A percentile compares a stretch with the other conserved stretches of the same genome.
Evolutionary conservation across 2,797 vertebrate genomes (phyloP).

Genomic region (Darevskia nairensis): DNA sequence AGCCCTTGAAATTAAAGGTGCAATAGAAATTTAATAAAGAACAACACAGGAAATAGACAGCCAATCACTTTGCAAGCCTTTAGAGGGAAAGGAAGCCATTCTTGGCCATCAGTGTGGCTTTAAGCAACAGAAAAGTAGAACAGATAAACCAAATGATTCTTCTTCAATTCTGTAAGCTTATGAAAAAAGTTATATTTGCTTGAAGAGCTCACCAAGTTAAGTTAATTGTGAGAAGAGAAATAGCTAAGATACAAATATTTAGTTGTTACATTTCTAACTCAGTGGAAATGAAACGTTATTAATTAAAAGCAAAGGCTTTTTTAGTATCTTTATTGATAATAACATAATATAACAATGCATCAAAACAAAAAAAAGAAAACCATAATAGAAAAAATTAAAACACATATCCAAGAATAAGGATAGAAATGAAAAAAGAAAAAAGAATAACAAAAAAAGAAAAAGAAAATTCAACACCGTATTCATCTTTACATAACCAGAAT

Average conservation of each 20-base stretch:
- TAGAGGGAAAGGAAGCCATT: not conserved
- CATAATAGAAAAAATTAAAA: not conserved
- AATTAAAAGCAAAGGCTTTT: too few relatives aligned
- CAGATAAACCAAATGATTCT: not conserved
- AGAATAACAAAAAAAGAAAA: too few relatives aligned
- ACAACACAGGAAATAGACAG: not conserved
- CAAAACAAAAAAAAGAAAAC: too few relatives aligned
- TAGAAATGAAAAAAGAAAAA: too few relatives aligned
- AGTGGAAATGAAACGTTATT: not conserved
- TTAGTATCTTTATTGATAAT: too few relatives aligned
- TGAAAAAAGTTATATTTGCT: not conserved
- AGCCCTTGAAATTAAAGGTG: too few relatives aligned
- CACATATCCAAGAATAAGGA: too few relatives aligned
- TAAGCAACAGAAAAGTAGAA: not conserved
- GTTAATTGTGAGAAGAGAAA: not conserved
- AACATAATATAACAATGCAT: too few relatives aligned
- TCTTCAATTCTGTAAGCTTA: not conserved
- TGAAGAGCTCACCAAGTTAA: not conserved
- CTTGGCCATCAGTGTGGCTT: not conserved
- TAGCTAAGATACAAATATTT: not conserved
- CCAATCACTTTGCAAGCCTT: not conserved
- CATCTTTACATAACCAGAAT: too few relatives aligned
- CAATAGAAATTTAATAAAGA: too few relatives aligned
- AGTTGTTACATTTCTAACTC: not conserved
- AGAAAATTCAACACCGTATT: too few relatives aligned